Evolutionary conservation across 1,140 invertebrate species (phyloP).

Genomic region (Carcinoscorpius rotundicauda): DNA sequence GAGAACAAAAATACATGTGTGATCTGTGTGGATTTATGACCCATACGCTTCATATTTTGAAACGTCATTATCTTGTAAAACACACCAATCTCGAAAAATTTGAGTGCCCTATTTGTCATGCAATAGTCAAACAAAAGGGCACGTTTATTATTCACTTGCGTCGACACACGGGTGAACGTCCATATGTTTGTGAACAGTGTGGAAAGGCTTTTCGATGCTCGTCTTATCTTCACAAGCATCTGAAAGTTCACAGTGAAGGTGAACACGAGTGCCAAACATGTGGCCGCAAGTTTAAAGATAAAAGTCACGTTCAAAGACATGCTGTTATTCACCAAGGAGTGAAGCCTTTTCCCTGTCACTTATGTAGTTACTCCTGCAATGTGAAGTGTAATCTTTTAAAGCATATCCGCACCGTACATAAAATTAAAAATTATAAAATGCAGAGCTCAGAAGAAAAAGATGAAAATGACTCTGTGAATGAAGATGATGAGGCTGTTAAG

Average conservation of each 20-base stretch:
- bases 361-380: conserved; percentile 1
- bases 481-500: no score
- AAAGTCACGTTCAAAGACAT: background rate
- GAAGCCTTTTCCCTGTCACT: background rate
- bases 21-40: background rate
- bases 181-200: background rate
- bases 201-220: background rate
- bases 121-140: background rate
- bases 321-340: background rate
- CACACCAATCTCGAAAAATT: background rate
- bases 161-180: background rate
- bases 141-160: background rate
- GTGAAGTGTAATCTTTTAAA: background rate
- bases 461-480: no score
- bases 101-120: conserved; percentile 1
- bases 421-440: background rate
- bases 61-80: background rate
- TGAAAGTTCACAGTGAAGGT: background rate
- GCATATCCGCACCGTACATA: background rate
- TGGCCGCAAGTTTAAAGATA: background rate
- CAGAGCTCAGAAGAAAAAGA: no score
- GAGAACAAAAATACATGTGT: background rate
- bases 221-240: background rate
- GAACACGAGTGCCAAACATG: background rate
- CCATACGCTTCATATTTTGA: background rate